These are phyloP conservation scores for Xiphorhynchus erythropygius DNA, from an alignment of 2,797 vertebrate genomes.

Conservation along the genomic window DNA sequence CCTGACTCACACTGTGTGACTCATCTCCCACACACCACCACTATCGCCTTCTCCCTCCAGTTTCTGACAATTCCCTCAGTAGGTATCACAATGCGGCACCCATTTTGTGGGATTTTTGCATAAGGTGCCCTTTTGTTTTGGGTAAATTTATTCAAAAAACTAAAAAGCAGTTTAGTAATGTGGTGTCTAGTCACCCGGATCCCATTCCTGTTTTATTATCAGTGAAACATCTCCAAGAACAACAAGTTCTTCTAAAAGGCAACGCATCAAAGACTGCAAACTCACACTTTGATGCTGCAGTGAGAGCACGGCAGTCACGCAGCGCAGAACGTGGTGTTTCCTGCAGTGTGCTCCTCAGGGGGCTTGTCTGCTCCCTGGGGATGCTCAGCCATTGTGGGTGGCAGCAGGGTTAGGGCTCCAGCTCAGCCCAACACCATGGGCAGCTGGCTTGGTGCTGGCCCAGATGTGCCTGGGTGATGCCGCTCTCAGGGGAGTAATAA, in stretches of 20 bases:
- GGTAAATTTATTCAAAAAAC: neutral
- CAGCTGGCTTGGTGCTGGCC: neutral
- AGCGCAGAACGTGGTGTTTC: neutral
- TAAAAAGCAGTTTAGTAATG: neutral
- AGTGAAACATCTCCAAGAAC: neutral
- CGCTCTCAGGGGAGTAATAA: neutral
- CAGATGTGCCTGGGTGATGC: rapidly evolving
- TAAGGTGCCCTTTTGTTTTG: neutral
- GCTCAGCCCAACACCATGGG: rapidly evolving
- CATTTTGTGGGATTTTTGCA: neutral
- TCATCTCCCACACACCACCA: neutral
- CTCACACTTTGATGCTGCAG: neutral
- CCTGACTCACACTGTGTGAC: neutral
- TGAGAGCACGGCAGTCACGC: neutral
- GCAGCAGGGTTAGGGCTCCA: too few relatives aligned
- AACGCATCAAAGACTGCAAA: neutral
- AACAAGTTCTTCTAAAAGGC: neutral
- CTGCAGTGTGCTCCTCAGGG: neutral
- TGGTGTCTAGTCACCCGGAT: neutral
- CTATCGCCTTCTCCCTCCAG: neutral
- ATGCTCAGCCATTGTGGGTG: rapidly evolving
- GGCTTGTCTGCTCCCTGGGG: neutral
- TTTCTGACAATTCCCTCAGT: neutral
- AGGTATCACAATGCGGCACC: neutral
- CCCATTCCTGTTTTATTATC: neutral